Base-by-base conservation (phyloP, 2,113 vertebrate genomes). In the Hystrix brachyura region DNA sequence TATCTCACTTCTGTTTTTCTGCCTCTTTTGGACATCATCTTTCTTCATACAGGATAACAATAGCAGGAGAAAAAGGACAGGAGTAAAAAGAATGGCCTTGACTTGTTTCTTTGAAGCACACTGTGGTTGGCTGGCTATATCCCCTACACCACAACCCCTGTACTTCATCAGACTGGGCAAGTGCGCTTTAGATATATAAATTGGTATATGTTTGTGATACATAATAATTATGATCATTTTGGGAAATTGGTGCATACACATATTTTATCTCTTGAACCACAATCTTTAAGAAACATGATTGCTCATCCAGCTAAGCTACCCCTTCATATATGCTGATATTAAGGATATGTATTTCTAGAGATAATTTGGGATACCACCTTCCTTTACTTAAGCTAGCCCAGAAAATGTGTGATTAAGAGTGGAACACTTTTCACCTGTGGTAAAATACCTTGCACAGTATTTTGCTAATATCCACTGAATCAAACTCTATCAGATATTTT, bases 111-210 rank as follows among this genome's bases (percentile, higher is more conserved):
- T 38, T 38, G 29, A 32, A 81, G 32, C n/a, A 60, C n/a, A 0
- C 0, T 80, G n/a, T 11, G 38, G 18, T 25, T 62, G 32, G 60
- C 72, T 38, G 11, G 21, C 25, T 53, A 5, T 69, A n/a, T 38
- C 34, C 18, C 48, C 46, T 27, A 27, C 4, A 3, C 10, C 2
- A 48, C 38, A 21, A 0, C 13, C 7, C 2, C 46, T 1, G 0
- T 0, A 3, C 18, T 46, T 74, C 65, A 7, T 43, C 13, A 15
- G 8, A 1, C 17, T 46, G 18, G 80, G 25, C 53, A 38, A 29
- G 5, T 32, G 27, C 25, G 48, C 69, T 69, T 87, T 32, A 67
- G 59, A 38, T 38, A 43, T 74, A 25, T 46, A 27, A 74, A 74
- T 76, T 76, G 43, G 11, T 65, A 76, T 74, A 27, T 46, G 23